Percentiles rank a stretch among this genome's conserved stretches.
These are phyloP conservation scores for Hipposideros armiger DNA, from an alignment of 2,113 vertebrate species.

Conservation along the genomic window DNA sequence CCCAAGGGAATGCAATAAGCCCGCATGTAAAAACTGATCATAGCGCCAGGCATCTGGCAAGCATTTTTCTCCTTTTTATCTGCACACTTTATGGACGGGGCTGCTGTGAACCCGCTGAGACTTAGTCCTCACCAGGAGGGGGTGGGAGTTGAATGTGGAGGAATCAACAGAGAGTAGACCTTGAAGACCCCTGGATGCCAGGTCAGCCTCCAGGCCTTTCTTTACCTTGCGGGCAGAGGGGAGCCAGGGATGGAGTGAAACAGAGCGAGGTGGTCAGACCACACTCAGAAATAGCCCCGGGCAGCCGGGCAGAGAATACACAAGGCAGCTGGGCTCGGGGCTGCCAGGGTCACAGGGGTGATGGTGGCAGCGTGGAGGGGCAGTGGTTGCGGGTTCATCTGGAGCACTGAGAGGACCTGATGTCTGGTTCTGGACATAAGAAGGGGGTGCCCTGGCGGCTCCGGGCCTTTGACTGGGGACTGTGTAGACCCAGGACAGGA, in stretches of 20 bases:
- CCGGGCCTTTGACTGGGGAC: background rate
- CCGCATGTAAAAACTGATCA: background rate
- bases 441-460: background rate
- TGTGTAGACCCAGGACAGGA: background rate
- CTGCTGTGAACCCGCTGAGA: background rate
- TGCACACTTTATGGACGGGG: background rate
- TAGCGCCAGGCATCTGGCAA: fast-evolving
- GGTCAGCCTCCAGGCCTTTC: background rate
- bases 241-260: background rate
- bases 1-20: background rate
- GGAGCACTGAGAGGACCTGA: background rate
- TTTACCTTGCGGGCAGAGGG: background rate
- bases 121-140: fast-evolving
- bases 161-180: background rate
- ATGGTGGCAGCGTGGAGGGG: background rate
- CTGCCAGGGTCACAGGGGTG: background rate
- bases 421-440: background rate
- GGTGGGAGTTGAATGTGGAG: no score
- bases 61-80: background rate
- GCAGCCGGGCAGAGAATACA: background rate
- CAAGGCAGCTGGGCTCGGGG: background rate
- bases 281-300: background rate
- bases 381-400: fast-evolving
- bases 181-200: background rate
- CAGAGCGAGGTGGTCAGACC: background rate